Conservation (phyloP, 2,797 vertebrate species). For the Apogon talboti region DNA sequence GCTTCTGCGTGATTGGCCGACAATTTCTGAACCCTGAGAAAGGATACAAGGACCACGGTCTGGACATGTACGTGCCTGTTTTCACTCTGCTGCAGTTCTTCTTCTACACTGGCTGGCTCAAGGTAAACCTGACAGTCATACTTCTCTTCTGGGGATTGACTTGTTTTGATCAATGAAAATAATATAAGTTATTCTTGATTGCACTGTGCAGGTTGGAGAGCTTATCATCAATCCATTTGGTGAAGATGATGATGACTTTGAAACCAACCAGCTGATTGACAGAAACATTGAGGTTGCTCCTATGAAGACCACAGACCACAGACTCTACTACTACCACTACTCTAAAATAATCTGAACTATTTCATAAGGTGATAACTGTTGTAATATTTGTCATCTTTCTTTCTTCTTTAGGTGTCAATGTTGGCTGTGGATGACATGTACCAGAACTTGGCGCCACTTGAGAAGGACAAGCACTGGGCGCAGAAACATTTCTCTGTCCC, state of each 20-base stretch:
- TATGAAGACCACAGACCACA: too few relatives aligned
- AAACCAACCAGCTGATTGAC: slow-evolving; percentile 94
- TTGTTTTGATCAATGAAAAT: neutral
- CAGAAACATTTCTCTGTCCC: slow-evolving; percentile 82
- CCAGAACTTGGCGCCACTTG: slow-evolving; percentile 84
- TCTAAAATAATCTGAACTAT: neutral
- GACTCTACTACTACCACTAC: too few relatives aligned
- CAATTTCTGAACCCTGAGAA: slow-evolving; percentile 88
- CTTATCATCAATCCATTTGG: slow-evolving; percentile 94
- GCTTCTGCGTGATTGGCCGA: slow-evolving; percentile 87
- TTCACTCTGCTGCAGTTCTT: slow-evolving; percentile 94
- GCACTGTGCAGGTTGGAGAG: slow-evolving; percentile 86
- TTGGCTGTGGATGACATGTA: slow-evolving; percentile 92
- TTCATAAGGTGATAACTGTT: neutral
- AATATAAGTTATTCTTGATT: neutral
- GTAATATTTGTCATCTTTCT: neutral
- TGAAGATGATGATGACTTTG: slow-evolving; percentile 94
- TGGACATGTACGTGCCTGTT: slow-evolving; percentile 90
- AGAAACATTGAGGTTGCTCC: slow-evolving; percentile 88
- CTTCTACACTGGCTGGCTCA: slow-evolving; percentile 93
- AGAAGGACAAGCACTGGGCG: slow-evolving; percentile 89
- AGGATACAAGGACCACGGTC: slow-evolving; percentile 71
- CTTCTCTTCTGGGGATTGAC: neutral
- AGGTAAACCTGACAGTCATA: slow-evolving; percentile 74
- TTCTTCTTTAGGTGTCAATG: slow-evolving; percentile 86